phyloP scores from a whole-genome alignment of 1,140 invertebrate species.

The Drosophila repleta region DNA sequence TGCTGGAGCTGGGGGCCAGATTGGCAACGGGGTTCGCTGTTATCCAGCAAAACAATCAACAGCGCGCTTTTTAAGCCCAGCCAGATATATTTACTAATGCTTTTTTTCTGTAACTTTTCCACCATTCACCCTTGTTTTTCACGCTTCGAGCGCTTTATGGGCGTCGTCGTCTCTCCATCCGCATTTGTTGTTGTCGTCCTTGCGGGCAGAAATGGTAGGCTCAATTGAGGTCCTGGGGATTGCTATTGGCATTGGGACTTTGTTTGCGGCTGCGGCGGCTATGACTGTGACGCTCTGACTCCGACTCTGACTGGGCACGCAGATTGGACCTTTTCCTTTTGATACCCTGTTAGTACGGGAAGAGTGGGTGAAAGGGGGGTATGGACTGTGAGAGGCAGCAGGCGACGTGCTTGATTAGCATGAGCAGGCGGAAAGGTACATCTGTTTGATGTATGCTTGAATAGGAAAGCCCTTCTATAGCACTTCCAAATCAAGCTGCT shows the following conservation, averaged over 20 bases:
- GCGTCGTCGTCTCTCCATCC: slow-evolving; percentile 35
- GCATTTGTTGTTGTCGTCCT: slow-evolving; percentile 22
- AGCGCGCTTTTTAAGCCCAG: slow-evolving; percentile 80
- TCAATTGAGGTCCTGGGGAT: slow-evolving; percentile 59
- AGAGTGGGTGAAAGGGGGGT: no score
- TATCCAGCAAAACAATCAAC: slow-evolving; percentile 82
- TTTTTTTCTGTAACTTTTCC: slow-evolving; percentile 82
- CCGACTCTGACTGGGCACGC: slow-evolving; percentile 8
- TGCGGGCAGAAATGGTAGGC: slow-evolving; percentile 49
- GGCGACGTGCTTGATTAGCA: no score
- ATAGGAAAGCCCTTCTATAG: no score
- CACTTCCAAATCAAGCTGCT: no score
- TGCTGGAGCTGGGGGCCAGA: not conserved
- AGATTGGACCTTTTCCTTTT: slow-evolving; percentile 34
- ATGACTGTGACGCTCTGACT: slow-evolving; percentile 53
- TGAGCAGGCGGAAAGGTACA: no score
- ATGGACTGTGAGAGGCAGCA: no score
- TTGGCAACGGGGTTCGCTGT: slow-evolving; percentile 58
- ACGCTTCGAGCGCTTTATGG: slow-evolving; percentile 80
- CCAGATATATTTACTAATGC: slow-evolving; percentile 81
- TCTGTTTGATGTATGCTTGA: no score
- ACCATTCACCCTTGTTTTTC: slow-evolving; percentile 79
- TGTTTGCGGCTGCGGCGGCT: slow-evolving; percentile 57
- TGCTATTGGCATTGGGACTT: slow-evolving; percentile 61
- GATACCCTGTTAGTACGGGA: no score